phyloP scores from a whole-genome alignment of 2,113 vertebrate species.

The Patagioenas fasciata region DNA sequence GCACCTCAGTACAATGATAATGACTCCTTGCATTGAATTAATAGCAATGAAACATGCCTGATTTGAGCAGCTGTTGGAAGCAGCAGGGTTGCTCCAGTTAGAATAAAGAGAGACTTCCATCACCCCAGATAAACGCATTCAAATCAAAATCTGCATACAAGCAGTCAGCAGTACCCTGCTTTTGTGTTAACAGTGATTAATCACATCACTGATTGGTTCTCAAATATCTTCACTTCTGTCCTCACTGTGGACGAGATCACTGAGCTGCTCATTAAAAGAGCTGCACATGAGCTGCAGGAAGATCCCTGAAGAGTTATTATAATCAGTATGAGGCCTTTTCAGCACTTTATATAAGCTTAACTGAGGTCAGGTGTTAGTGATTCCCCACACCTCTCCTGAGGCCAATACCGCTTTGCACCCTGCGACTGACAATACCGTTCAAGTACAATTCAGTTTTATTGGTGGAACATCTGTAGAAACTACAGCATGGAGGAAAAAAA shows the following conservation, averaged over 20 bases:
- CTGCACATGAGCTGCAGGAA: neutral
- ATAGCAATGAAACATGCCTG: constrained; percentile 64
- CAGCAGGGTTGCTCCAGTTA: constrained; percentile 44
- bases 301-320: constrained; percentile 36
- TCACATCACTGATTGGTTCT: constrained; percentile 49
- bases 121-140: constrained; percentile 32
- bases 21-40: constrained; percentile 67
- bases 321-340: constrained; percentile 14
- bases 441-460: constrained; percentile 13
- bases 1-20: constrained; percentile 48
- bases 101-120: constrained; percentile 19
- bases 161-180: constrained; percentile 4
- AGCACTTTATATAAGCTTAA: constrained; percentile 27
- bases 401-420: neutral
- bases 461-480: constrained; percentile 3
- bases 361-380: constrained; percentile 38
- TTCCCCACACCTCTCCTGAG: neutral
- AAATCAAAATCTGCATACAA: constrained; percentile 42
- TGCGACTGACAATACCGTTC: neutral
- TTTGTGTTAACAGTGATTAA: constrained; percentile 67
- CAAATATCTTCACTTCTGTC: constrained; percentile 11
- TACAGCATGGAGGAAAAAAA: neutral
- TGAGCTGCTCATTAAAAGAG: constrained; percentile 49
- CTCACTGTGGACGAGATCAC: neutral
- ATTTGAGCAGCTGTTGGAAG: constrained; percentile 71